A percentile compares a stretch with the other conserved stretches of the same genome.
Conservation (phyloP, 2,797 vertebrate genomes). For the Podarcis lilfordi region DNA sequence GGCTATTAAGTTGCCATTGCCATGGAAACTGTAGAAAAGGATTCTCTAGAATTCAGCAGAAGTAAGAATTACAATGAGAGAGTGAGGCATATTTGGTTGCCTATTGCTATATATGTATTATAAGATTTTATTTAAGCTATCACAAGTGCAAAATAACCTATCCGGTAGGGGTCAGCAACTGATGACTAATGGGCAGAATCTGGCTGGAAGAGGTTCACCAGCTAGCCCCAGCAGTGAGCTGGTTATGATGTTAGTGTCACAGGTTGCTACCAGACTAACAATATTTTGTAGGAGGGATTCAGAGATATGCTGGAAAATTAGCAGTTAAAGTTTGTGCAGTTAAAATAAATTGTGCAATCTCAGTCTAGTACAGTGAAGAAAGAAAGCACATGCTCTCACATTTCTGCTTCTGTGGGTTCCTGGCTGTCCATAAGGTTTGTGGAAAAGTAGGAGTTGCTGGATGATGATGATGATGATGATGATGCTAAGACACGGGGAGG, state of each 20-base stretch:
- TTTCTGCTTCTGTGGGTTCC: not conserved
- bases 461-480: too few relatives aligned
- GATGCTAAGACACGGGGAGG: not conserved
- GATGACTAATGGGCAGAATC: not conserved
- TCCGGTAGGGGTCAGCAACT: not conserved
- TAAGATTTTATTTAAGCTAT: not conserved
- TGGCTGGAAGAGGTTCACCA: not conserved
- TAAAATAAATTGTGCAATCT: not conserved
- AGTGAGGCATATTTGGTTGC: not conserved
- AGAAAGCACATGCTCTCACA: not conserved
- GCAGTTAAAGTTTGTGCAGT: too few relatives aligned
- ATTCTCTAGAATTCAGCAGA: slow-evolving; percentile 20
- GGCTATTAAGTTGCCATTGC: slow-evolving; percentile 31
- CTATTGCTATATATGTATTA: not conserved
- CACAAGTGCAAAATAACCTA: not conserved
- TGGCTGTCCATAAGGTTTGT: not conserved
- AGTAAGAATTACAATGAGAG: slow-evolving; percentile 9
- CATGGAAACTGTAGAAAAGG: slow-evolving; percentile 36
- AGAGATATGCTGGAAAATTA: too few relatives aligned
- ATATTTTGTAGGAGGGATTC: not conserved
- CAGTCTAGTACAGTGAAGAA: not conserved
- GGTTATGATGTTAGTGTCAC: not conserved
- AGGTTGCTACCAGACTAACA: not conserved
- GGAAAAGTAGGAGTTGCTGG: not conserved
- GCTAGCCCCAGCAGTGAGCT: not conserved